Percentiles rank a stretch among this genome's conserved stretches.
Evolutionary conservation across 2,113 vertebrate species (phyloP).

Genomic region (Pollimyrus isidori): DNA sequence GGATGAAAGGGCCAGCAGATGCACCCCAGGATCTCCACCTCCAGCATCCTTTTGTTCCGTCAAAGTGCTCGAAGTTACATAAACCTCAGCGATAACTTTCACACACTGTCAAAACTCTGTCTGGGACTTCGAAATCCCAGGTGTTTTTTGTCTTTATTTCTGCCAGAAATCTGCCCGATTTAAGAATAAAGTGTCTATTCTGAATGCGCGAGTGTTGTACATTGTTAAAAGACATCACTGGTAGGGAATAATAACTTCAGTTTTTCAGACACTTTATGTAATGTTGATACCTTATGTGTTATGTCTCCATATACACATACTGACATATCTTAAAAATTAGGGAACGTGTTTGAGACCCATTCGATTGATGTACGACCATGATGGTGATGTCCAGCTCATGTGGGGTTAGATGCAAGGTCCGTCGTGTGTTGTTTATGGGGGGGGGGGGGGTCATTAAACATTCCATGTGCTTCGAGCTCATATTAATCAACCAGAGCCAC

Average conservation of each 20-base stretch:
- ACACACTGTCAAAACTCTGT: constrained; percentile 5
- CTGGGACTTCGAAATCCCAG: neutral
- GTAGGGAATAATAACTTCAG: neutral
- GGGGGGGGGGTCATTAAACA: neutral
- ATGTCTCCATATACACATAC: neutral
- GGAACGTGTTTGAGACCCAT: neutral
- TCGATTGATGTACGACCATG: neutral
- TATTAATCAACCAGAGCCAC: constrained; percentile 21
- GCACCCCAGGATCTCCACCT: neutral
- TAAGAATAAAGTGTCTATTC: neutral
- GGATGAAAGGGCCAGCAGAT: neutral
- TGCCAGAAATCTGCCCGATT: neutral
- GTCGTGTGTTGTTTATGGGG: constrained; percentile 26
- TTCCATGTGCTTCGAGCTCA: neutral
- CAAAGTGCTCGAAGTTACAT: neutral
- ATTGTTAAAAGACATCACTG: neutral
- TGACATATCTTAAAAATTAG: neutral
- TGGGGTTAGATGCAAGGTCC: neutral
- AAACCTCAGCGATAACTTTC: neutral
- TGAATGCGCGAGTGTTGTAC: neutral
- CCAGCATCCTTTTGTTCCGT: neutral
- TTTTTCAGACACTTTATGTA: neutral
- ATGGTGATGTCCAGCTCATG: neutral
- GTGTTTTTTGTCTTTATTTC: neutral
- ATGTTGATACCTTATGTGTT: neutral